Conservation (phyloP, 2,888 invertebrate genomes). For the Incurvaria masculella region DNA sequence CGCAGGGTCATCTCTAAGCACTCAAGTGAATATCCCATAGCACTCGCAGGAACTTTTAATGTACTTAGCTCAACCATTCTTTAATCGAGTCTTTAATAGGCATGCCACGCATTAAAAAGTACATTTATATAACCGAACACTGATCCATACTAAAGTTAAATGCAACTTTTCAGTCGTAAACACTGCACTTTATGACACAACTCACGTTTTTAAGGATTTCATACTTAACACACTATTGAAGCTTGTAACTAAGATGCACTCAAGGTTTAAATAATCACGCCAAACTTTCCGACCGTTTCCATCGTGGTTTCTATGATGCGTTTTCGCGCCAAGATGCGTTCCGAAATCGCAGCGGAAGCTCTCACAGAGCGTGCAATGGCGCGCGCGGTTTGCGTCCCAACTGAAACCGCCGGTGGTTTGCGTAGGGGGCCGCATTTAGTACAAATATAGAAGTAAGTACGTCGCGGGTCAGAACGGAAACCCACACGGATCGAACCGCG, state of each 20-base stretch:
- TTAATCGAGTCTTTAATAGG: too few species aligned
- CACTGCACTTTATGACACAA: not conserved
- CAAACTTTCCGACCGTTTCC: too few species aligned
- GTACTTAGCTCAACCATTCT: too few species aligned
- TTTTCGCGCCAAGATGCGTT: not conserved
- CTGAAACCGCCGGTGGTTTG: not conserved
- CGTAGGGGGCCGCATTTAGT: not conserved
- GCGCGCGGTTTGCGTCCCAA: conserved; percentile 19
- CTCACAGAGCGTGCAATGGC: conserved; percentile 12
- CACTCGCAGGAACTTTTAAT: too few species aligned
- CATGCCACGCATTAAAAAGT: too few species aligned
- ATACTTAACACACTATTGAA: too few species aligned
- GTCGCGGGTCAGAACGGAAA: not conserved
- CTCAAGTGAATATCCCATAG: too few species aligned
- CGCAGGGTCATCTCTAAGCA: too few species aligned
- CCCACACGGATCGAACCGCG: not conserved
- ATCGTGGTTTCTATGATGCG: too few species aligned
- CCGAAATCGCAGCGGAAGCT: not conserved
- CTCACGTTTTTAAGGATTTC: not conserved
- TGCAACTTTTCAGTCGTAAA: not conserved
- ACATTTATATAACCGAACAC: too few species aligned
- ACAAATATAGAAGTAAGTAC: not conserved
- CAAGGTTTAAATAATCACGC: too few species aligned
- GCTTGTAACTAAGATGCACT: too few species aligned
- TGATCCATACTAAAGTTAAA: not conserved